Conservation (phyloP, 2,797 vertebrate species). For the Melanotaenia trifasciata region DNA sequence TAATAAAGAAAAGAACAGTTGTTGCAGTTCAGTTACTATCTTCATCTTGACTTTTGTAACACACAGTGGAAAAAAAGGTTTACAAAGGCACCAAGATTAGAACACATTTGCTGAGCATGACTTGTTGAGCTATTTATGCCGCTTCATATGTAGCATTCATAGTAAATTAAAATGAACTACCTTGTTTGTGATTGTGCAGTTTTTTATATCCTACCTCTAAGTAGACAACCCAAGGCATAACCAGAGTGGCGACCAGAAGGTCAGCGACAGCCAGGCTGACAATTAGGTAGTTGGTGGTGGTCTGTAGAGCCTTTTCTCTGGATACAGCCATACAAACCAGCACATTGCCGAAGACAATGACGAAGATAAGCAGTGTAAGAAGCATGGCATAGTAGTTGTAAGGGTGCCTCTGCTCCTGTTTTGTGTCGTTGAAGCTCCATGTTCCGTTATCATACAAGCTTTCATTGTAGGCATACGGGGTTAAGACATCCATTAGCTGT, state of each 20-base stretch:
- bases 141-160: slow-evolving; percentile 2
- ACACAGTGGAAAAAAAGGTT: background rate
- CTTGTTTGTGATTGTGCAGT: background rate
- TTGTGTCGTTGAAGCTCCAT: slow-evolving; percentile 86
- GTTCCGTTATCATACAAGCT: slow-evolving; percentile 87
- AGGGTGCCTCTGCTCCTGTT: slow-evolving; percentile 80
- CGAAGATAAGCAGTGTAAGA: slow-evolving; percentile 95
- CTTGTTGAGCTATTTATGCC: slow-evolving; percentile 9
- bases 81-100: background rate
- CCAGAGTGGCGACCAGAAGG: slow-evolving; percentile 94
- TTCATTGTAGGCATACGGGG: slow-evolving; percentile 91
- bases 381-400: slow-evolving; percentile 99
- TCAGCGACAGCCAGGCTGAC: slow-evolving; percentile 97
- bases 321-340: slow-evolving; percentile 98
- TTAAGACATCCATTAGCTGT: slow-evolving; percentile 93
- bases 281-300: slow-evolving; percentile 99
- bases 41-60: background rate
- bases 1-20: background rate
- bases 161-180: background rate
- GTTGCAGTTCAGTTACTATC: background rate
- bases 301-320: slow-evolving; percentile 95
- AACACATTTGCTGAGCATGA: slow-evolving; percentile 2
- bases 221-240: slow-evolving; percentile 99
- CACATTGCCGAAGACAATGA: slow-evolving; percentile 97
- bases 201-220: slow-evolving; percentile 84